Percentiles rank a stretch among this genome's conserved stretches.
Evolutionary conservation across 1,140 invertebrate genomes (phyloP).

Genomic region (Megalopta genalis): DNA sequence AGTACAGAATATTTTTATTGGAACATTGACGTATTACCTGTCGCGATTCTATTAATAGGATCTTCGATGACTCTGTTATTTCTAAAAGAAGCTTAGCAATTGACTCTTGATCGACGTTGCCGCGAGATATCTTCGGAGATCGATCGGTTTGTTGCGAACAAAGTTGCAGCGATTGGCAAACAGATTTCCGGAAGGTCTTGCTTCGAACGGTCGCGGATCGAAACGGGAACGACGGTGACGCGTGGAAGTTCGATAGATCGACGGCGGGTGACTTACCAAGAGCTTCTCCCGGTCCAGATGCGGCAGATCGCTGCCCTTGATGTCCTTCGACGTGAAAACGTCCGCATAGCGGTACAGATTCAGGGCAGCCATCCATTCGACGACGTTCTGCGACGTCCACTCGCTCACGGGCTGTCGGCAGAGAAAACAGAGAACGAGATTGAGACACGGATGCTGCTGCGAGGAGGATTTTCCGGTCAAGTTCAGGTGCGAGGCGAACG

Average conservation of each 20-base stretch:
- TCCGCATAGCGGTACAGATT: conserved; percentile 87
- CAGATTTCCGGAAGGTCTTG: too few relatives aligned
- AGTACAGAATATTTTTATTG: too few relatives aligned
- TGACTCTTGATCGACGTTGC: too few relatives aligned
- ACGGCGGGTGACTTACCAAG: conserved; percentile 80
- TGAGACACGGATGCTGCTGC: neutral
- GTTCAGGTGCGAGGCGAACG: conserved; percentile 19
- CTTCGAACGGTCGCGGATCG: too few relatives aligned
- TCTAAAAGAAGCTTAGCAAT: too few relatives aligned
- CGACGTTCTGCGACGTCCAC: conserved; percentile 86
- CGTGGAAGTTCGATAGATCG: too few relatives aligned
- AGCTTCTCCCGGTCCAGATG: conserved; percentile 86
- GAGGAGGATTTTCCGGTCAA: neutral
- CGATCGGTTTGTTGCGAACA: too few relatives aligned
- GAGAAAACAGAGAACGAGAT: conserved; percentile 8
- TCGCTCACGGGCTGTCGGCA: conserved; percentile 84
- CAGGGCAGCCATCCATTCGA: conserved; percentile 88
- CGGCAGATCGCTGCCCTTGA: conserved; percentile 85
- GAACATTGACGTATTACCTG: too few relatives aligned
- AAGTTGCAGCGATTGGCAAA: too few relatives aligned
- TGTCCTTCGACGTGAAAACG: conserved; percentile 86
- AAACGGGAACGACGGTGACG: neutral
- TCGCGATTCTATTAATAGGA: too few relatives aligned
- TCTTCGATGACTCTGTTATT: too few relatives aligned
- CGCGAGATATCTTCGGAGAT: too few relatives aligned